Evolutionary conservation across 2,888 invertebrate genomes (phyloP).

Genomic region (Dysmachus trigonus): DNA sequence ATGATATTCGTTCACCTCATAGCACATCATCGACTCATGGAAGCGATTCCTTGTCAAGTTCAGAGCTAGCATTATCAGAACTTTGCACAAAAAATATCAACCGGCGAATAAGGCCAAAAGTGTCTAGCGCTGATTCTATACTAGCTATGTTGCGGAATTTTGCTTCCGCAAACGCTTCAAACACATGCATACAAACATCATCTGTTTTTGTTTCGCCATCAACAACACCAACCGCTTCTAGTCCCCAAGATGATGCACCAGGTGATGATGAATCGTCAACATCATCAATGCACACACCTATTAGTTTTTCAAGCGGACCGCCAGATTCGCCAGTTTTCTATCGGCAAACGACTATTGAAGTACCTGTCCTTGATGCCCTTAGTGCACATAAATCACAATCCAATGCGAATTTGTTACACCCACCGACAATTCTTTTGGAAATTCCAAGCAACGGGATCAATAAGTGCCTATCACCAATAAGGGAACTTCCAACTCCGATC

Average conservation of each 20-base stretch:
- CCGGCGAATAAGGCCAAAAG: slow-evolving; percentile 65
- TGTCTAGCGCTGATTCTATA: slow-evolving; percentile 81
- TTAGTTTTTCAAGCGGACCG: slow-evolving; percentile 69
- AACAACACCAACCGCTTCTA: slow-evolving; percentile 78
- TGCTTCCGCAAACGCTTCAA: slow-evolving; percentile 71
- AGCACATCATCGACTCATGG: slow-evolving; percentile 81
- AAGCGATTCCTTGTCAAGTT: slow-evolving; percentile 79
- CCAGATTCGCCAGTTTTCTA: slow-evolving; percentile 72
- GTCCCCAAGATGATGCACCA: slow-evolving; percentile 76
- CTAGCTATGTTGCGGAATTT: slow-evolving; percentile 81
- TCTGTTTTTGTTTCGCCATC: slow-evolving; percentile 74
- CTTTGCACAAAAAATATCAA: slow-evolving; percentile 67
- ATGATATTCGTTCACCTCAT: slow-evolving; percentile 71
- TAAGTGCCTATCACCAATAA: slow-evolving; percentile 82
- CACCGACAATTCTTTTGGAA: slow-evolving; percentile 80
- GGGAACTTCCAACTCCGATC: slow-evolving; percentile 79
- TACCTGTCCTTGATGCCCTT: slow-evolving; percentile 74
- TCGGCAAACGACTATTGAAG: slow-evolving; percentile 67
- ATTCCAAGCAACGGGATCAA: slow-evolving; percentile 74
- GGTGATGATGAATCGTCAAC: slow-evolving; percentile 78
- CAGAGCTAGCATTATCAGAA: slow-evolving; percentile 73
- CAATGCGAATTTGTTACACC: slow-evolving; percentile 72
- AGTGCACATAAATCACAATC: slow-evolving; percentile 69
- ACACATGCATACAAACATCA: slow-evolving; percentile 61
- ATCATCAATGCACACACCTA: slow-evolving; percentile 71